phyloP scores from a whole-genome alignment of 2,797 vertebrate genomes.

The Pyrocephalus nanus region DNA sequence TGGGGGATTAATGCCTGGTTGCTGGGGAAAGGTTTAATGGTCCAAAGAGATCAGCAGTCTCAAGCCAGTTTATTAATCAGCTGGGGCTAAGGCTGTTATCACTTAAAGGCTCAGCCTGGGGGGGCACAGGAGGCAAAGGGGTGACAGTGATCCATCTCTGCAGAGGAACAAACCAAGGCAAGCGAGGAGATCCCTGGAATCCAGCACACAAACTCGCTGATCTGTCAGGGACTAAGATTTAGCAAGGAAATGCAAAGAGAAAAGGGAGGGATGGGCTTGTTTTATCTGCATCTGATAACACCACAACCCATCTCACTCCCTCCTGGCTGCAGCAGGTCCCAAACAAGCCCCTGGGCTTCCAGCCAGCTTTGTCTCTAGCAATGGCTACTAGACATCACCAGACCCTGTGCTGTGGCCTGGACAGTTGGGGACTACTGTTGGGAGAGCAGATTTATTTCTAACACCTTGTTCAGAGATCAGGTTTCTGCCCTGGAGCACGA shows the following conservation, averaged over 20 bases:
- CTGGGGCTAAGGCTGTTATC: background rate
- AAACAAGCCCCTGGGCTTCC: background rate
- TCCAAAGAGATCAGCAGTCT: slow-evolving; percentile 47
- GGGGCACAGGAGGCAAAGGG: background rate
- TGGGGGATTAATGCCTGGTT: slow-evolving; percentile 42
- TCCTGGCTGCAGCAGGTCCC: background rate
- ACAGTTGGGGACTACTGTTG: background rate
- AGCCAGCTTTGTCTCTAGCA: background rate
- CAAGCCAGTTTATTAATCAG: slow-evolving; percentile 57
- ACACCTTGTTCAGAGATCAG: slow-evolving; percentile 2
- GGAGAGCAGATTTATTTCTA: slow-evolving; percentile 3
- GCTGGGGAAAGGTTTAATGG: slow-evolving; percentile 44
- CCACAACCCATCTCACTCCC: background rate
- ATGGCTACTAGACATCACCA: background rate
- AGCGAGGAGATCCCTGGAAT: background rate
- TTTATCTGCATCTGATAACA: background rate
- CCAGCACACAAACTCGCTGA: background rate
- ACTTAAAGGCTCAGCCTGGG: background rate
- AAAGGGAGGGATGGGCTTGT: background rate
- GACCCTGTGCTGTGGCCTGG: background rate
- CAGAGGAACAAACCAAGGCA: background rate
- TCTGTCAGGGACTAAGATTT: background rate
- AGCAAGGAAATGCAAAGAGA: background rate
- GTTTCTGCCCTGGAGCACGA: background rate
- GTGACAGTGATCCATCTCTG: background rate